Base-by-base conservation (phyloP, 2,888 invertebrate genomes). In the Myopa testacea region DNA sequence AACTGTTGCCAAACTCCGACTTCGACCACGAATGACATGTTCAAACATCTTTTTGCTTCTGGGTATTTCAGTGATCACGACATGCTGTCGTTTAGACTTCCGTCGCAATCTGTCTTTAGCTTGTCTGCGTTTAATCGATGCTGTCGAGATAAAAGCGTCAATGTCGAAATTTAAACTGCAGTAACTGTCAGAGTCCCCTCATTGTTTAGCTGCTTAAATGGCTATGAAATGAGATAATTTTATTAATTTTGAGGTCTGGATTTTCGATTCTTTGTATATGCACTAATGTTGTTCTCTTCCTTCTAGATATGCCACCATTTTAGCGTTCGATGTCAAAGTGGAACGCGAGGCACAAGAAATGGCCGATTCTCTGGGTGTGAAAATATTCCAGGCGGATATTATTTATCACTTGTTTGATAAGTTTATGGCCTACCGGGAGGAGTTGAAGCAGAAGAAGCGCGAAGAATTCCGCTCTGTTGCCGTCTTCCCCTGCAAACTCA, bases 381-480 rank as follows among this genome's bases (percentile, higher is more conserved):
- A 95, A 90, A 97, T 99, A 88, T 99, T 99, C 93, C 93, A 96
- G 81, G 99, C 99, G 8, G 98, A 99, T 91, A 99, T 99, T 88
- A 99, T 99, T 87, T 99, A 99, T 91, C 99, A 99, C 90, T 92
- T 99, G 87, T 99, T 99, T 90, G 99, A 99, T 90, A 95, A 96
- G 89, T 99, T 99, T 91, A 98, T 93, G 85, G 94, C 95, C 16
- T 97, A 95, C 90, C 92, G 97, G 80, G 98, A 98, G 78, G 98
- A 98, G 84, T 90, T 98, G 75, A 96, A 95, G 86, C 94, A 94
- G 87, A 94, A 93, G 89, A 98, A 97, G 87, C 93, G 98, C 45
- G 98, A 98, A 83, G 98, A 99, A 89, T 95, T 97, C 91, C 98
- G 98, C 87, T 94, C 97, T 86, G 94, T 99, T 82, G 99, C 99